Evolutionary conservation across 2,888 invertebrate species (phyloP).

Genomic region (Sinelater perroti): DNA sequence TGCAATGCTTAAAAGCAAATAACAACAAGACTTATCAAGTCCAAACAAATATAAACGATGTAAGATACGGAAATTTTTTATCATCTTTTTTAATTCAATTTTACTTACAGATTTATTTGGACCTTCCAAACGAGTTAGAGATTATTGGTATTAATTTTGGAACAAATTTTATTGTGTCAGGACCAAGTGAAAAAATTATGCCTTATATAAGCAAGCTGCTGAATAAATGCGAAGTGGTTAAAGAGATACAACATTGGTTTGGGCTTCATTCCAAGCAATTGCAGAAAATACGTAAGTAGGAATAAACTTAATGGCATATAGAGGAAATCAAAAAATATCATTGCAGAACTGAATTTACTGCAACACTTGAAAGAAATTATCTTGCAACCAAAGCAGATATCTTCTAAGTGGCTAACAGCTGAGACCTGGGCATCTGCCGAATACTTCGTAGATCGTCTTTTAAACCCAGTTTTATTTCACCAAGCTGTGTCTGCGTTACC

Average conservation of each 20-base stretch:
- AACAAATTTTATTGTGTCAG: neutral
- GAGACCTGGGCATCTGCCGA: slow-evolving; percentile 70
- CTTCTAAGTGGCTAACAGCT: slow-evolving; percentile 73
- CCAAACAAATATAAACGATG: neutral
- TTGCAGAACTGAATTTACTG: slow-evolving; percentile 45
- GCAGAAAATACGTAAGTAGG: neutral
- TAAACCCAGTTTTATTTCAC: slow-evolving; percentile 11
- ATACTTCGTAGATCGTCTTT: slow-evolving; percentile 24
- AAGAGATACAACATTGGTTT: neutral
- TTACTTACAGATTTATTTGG: neutral
- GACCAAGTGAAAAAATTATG: neutral
- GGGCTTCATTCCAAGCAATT: neutral
- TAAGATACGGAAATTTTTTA: neutral
- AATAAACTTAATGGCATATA: neutral
- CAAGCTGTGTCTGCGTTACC: neutral
- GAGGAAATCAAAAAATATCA: neutral
- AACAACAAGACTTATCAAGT: neutral
- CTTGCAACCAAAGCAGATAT: slow-evolving; percentile 70
- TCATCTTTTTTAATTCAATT: too few relatives aligned
- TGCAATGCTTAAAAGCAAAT: neutral
- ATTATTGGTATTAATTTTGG: neutral
- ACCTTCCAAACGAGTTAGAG: neutral
- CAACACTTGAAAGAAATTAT: slow-evolving; percentile 71
- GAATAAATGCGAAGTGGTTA: neutral
- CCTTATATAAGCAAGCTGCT: neutral